These are phyloP conservation scores for Octopus sinensis DNA, from an alignment of 1,140 invertebrate species.

Conservation along the genomic window DNA sequence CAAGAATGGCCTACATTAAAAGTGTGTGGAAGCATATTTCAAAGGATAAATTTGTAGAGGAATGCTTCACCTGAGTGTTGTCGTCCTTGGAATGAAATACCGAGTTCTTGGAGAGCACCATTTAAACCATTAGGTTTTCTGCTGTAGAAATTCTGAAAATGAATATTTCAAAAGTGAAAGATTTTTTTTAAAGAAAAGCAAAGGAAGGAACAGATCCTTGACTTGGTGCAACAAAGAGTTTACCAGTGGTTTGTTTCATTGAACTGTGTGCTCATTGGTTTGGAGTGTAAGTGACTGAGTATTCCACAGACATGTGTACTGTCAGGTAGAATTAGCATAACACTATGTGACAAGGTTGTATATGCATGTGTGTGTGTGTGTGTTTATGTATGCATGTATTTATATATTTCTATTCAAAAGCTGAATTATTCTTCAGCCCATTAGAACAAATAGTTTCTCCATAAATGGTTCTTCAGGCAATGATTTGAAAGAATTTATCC, in stretches of 20 bases:
- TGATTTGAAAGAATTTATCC: no score
- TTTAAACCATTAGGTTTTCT: constrained; percentile 53
- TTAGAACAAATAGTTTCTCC: no score
- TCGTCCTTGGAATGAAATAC: constrained; percentile 53
- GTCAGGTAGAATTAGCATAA: background rate
- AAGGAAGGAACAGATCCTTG: background rate
- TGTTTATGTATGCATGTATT: no score
- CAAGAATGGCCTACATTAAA: no score
- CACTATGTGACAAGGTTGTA: background rate
- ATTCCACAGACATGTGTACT: background rate
- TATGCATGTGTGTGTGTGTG: background rate
- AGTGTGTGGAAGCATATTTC: no score
- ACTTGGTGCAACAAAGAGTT: background rate
- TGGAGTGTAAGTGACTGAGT: background rate
- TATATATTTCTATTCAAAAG: no score
- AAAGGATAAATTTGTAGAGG: no score
- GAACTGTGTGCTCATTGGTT: background rate
- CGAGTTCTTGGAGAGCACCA: constrained; percentile 53
- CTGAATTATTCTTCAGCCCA: no score
- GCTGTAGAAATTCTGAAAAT: constrained; percentile 49
- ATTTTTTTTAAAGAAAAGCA: constrained; percentile 18
- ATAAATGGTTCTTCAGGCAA: no score
- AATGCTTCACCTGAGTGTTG: constrained; percentile 48
- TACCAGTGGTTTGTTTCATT: background rate
- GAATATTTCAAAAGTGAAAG: no score